phyloP scores from a whole-genome alignment of 2,888 invertebrate genomes.

The Xylota sylvarum region DNA sequence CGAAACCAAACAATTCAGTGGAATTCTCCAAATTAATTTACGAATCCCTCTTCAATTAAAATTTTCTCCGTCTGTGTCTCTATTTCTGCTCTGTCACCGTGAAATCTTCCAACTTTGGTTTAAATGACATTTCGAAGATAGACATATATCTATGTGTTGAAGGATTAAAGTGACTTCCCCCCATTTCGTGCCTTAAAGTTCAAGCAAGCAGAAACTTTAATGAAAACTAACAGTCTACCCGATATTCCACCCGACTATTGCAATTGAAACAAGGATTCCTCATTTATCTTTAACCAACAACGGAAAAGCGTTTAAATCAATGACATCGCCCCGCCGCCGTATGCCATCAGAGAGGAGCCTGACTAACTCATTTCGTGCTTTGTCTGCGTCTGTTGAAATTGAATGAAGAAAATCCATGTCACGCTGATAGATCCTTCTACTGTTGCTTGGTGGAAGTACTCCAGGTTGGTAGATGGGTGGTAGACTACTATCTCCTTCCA shows the following conservation, averaged over 20 bases:
- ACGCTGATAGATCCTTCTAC: conserved; percentile 43
- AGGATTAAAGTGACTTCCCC: not conserved
- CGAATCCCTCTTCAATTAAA: conserved; percentile 61
- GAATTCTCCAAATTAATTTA: conserved; percentile 64
- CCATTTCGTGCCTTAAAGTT: conserved; percentile 26
- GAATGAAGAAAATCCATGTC: conserved; percentile 49
- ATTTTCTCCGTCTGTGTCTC: conserved; percentile 24
- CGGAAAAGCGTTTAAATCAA: conserved; percentile 41
- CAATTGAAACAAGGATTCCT: conserved; percentile 31
- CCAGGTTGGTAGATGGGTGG: not conserved
- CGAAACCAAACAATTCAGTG: conserved; percentile 37
- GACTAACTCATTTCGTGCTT: conserved; percentile 6
- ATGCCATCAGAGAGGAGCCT: not conserved
- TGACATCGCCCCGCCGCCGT: conserved; percentile 3
- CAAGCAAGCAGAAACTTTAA: conserved; percentile 20
- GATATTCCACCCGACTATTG: not conserved
- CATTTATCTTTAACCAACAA: conserved; percentile 19
- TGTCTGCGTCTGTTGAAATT: conserved; percentile 24
- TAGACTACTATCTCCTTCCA: not conserved
- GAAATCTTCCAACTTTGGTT: conserved; percentile 21
- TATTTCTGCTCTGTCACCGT: conserved; percentile 1
- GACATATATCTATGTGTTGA: not conserved
- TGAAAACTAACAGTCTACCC: conserved; percentile 19
- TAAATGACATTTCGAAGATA: not conserved
- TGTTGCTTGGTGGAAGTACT: conserved; percentile 9